A percentile compares a stretch with the other conserved stretches of the same genome.
phyloP scores from a whole-genome alignment of 2,888 invertebrate species.

The Pollenia griseotomentosa region DNA sequence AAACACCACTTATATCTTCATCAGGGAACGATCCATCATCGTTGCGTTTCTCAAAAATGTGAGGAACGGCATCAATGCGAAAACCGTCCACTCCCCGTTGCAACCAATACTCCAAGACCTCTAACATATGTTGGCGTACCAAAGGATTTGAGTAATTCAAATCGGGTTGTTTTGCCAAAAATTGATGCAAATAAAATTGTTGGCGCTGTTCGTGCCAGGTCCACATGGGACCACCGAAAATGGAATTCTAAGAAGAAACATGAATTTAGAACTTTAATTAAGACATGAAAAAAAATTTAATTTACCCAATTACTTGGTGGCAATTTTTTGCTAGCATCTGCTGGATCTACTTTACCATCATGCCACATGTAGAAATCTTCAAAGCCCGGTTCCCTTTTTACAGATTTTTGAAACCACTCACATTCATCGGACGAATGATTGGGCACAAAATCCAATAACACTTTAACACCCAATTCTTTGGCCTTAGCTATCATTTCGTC shows the following conservation, averaged over 20 bases:
- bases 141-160: constrained; percentile 86
- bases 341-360: constrained; percentile 85
- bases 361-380: constrained; percentile 92
- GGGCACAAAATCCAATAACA: constrained; percentile 88
- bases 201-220: constrained; percentile 86
- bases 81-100: constrained; percentile 91
- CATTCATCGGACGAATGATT: constrained; percentile 91
- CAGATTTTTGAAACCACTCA: constrained; percentile 92
- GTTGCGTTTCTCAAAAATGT: constrained; percentile 85
- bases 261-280: neutral
- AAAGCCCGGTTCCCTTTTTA: constrained; percentile 86
- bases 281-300: neutral
- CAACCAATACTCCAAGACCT: constrained; percentile 89
- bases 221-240: constrained; percentile 87
- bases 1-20: constrained; percentile 85
- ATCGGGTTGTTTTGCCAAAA: constrained; percentile 87
- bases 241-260: constrained; percentile 76
- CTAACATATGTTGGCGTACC: constrained; percentile 86
- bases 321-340: constrained; percentile 47
- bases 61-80: constrained; percentile 88
- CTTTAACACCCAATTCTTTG: constrained; percentile 85
- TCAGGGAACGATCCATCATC: constrained; percentile 81
- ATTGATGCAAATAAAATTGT: constrained; percentile 88
- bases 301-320: constrained; percentile 79
- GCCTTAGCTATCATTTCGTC: constrained; percentile 86